Base-by-base conservation (phyloP, 2,113 vertebrate genomes). In the Thermophis baileyi region DNA sequence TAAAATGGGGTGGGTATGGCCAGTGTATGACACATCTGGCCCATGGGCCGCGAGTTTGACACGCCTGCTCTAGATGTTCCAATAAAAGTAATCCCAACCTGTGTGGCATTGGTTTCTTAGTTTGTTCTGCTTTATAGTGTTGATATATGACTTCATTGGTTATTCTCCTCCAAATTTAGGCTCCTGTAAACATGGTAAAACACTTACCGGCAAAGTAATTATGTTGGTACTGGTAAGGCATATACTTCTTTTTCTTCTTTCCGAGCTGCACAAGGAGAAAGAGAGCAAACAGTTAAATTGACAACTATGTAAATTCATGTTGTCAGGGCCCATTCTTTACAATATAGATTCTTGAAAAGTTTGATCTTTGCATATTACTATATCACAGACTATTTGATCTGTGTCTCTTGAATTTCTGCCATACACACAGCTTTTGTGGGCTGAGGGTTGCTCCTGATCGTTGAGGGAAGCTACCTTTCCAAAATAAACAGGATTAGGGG, bases 201-300 rank as follows among this genome's bases (percentile, higher is more conserved):
- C 92, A 98, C 98, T 98, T 96, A 98, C 98, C 60, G 93, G 96
- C 89, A 93, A 98, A 98, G 95, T 98, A 98, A 9, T 96, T 98
- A 89, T 98, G 98, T 93, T 98, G 98, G 85, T 98, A 96, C 57
- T 98, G 97, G 93, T 98, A 98, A 1, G 98, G 98, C 98, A 98
- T 98, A 91, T 98, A 97, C 60, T 98, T 98, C 88, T 97, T 98
- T 96, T 98, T 98, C 96, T 97, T 96, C 51, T 97, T 98, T 89
- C 98, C 98, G n/a, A 98, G 98, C 98, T 98, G 96, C 69, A 94
- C 93, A 94, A 91, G n/a, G 3, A 85, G 87, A 93, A 74, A 1
- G 89, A 49, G 8, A 30, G 40, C 2, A 20, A 69, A 40, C 4
- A 40, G 20, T 3, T 1, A 44, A 69, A 14, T 0, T 57, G 30